Conservation (phyloP, 2,113 vertebrate species). For the Myrmecophaga tridactyla region DNA sequence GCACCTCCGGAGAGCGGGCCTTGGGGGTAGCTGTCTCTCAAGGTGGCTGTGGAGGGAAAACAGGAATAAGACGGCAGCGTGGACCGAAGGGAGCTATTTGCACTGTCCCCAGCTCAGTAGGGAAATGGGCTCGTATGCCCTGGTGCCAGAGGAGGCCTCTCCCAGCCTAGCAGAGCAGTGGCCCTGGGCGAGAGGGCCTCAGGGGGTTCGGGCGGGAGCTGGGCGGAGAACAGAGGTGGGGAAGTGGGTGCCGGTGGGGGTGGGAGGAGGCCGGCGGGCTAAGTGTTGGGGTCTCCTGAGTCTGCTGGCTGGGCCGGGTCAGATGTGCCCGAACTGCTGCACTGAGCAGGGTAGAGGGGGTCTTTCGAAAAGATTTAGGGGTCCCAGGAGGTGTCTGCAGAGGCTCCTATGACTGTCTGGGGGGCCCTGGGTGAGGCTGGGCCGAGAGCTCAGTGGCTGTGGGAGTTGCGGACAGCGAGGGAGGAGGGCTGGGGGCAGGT, state of each 20-base stretch:
- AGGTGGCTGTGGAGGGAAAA: not conserved
- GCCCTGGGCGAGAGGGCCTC: not conserved
- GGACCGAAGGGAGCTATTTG: not conserved
- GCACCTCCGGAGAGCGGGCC: not conserved
- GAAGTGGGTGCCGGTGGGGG: not conserved
- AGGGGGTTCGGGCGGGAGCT: not conserved
- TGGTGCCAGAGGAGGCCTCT: rapidly evolving
- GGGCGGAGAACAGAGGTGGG: not conserved
- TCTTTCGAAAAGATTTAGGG: not conserved
- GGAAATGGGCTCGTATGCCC: rapidly evolving
- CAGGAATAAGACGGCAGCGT: not conserved
- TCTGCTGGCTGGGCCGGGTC: not conserved
- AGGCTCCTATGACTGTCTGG: not conserved
- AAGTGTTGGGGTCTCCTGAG: not conserved
- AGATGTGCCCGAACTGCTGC: not conserved
- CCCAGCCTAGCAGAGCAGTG: rapidly evolving
- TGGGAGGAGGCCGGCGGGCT: not conserved
- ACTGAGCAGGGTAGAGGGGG: not conserved
- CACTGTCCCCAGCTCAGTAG: rapidly evolving
- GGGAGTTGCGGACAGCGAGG: rapidly evolving
- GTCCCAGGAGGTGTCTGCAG: not conserved
- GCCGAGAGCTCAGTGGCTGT: not conserved
- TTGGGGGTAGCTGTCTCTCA: not conserved
- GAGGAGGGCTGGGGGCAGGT: rapidly evolving
- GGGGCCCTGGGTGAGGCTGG: not conserved